Conservation (phyloP, 2,888 invertebrate species). For the Lumbricus terrestris region DNA sequence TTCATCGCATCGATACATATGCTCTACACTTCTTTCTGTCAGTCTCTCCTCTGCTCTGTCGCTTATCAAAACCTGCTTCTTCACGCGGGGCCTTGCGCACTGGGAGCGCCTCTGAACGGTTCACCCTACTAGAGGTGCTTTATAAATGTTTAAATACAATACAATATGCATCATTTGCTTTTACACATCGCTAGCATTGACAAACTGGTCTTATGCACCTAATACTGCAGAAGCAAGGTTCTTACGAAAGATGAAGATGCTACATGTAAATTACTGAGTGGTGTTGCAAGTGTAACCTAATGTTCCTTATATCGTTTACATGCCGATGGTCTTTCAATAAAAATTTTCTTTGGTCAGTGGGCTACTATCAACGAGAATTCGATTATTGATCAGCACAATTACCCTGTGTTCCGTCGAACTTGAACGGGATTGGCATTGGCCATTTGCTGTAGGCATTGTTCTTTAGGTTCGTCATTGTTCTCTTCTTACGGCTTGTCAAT, state of each 20-base stretch:
- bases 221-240: not conserved
- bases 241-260: too few species aligned
- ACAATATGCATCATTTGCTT: not conserved
- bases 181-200: not conserved
- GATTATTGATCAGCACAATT: not conserved
- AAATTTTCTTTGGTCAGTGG: too few species aligned
- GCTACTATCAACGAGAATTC: not conserved
- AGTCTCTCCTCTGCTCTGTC: too few species aligned
- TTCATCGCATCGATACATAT: not conserved
- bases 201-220: too few species aligned
- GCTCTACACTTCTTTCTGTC: too few species aligned
- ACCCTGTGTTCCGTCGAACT: conserved; percentile 31
- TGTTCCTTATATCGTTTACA: not conserved
- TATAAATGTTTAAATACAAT: too few species aligned
- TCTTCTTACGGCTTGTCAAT: not conserved
- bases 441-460: conserved; percentile 12
- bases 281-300: not conserved
- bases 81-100: too few species aligned
- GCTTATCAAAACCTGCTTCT: too few species aligned
- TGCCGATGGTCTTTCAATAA: not conserved
- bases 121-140: too few species aligned
- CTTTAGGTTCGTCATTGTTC: conserved; percentile 15
- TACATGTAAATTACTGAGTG: not conserved
- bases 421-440: conserved; percentile 29
- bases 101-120: too few species aligned